Base-by-base conservation (phyloP, 2,113 vertebrate genomes). In the Prionailurus bengalensis region DNA sequence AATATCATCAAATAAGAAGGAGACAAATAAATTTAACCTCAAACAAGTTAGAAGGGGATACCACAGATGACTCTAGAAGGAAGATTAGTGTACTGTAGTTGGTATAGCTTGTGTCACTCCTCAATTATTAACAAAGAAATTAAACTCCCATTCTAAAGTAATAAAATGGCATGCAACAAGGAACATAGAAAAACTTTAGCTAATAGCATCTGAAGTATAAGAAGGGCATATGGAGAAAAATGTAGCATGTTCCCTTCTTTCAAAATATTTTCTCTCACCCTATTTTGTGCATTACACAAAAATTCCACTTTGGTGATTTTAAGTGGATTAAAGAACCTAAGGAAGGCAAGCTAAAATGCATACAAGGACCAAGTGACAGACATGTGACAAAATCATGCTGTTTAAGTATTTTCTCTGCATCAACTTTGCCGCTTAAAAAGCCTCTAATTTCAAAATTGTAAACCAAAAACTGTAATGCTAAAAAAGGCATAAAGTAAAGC, bases 401-500 rank as follows among this genome's bases (percentile, higher is more conserved):
- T 76, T 95, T 66, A 94, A 33, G 14, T 89, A 94, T 89, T 84
- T 94, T 92, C 80, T 85, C 53, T 95, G 39, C 48, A 89, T 90
- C 33, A 93, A 92, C 48, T 90, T 94, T 91, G 78, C 71, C 45
- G 15, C 53, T 94, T 80, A 83, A 92, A 90, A 95, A 88, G 5
- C 8, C 71, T 96, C 36, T 90, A 39, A 73, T 81, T 96, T 96
- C 76, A 97, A 97, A 97, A 96, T 48, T 90, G 48, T 78, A 95
- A 97, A 85, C 71, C 79, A 96, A 97, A 97, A 97, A 73, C 29
- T 74, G 11, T 51, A 96, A 92, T 79, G 66, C 71, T 96, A 92
- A 78, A 97, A 97, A 97, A 95, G 76, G 88, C 93, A 92, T 74
- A 98, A 99, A 98, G 98, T 98, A 99, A 99, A 99, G 98, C 97